These are phyloP conservation scores for Chelonia mydas DNA, from an alignment of 2,797 vertebrate genomes.

Conservation along the genomic window DNA sequence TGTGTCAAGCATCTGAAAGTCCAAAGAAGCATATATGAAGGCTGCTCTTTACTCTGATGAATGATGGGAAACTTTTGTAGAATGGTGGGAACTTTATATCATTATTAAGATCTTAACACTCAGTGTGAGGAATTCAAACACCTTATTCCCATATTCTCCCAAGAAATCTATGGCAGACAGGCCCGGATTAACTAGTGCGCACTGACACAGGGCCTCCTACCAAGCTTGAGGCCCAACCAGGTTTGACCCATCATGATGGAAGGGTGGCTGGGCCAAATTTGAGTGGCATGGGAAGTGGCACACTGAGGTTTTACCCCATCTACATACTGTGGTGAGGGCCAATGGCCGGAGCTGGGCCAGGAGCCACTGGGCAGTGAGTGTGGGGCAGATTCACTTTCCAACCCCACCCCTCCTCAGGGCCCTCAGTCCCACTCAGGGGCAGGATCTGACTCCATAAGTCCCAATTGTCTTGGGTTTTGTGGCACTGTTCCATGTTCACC, in stretches of 20 bases:
- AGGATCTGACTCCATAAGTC: background rate
- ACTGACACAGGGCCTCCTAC: background rate
- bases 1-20: background rate
- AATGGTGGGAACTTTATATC: accelerated
- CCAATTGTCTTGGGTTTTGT: background rate
- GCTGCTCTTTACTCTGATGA: background rate
- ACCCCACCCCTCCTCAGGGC: background rate
- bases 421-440: background rate
- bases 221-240: background rate
- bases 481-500: background rate
- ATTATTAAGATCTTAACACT: background rate
- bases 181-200: background rate
- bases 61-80: background rate
- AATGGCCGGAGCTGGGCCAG: background rate
- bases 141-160: background rate
- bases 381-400: background rate
- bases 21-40: background rate
- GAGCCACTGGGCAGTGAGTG: background rate
- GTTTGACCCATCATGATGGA: too few species aligned
- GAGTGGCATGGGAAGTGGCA: background rate
- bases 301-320: background rate
- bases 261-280: background rate
- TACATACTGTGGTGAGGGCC: background rate
- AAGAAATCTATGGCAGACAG: background rate
- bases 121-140: accelerated